A percentile compares a stretch with the other conserved stretches of the same genome.
Conservation (phyloP, 2,797 vertebrate species). For the Enteromius anoplus region DNA sequence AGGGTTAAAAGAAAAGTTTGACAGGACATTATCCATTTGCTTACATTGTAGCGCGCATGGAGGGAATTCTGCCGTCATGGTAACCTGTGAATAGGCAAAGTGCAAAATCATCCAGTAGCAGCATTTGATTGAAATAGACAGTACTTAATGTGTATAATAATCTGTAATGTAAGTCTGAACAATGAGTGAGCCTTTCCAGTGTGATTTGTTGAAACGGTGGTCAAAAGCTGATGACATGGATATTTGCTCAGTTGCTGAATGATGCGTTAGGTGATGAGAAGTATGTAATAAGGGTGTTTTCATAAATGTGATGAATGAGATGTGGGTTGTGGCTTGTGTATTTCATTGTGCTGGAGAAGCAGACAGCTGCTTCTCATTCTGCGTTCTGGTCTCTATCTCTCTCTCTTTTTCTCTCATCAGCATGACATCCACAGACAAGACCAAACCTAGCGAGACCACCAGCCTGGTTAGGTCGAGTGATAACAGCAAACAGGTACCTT, state of each 20-base stretch:
- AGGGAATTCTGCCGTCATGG: neutral
- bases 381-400: neutral
- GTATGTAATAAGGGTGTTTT: constrained; percentile 29
- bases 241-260: constrained; percentile 22
- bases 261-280: constrained; percentile 8
- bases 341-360: constrained; percentile 23
- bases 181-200: neutral
- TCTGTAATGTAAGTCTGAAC: constrained; percentile 2
- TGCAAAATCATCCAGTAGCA: neutral
- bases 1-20: neutral
- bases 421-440: constrained; percentile 45
- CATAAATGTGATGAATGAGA: constrained; percentile 34
- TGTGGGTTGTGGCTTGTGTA: constrained; percentile 46
- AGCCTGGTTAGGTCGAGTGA: constrained; percentile 46
- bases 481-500: constrained; percentile 46
- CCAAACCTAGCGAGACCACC: constrained; percentile 53
- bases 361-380: constrained; percentile 31
- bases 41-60: neutral
- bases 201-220: neutral
- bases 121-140: neutral
- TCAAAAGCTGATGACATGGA: constrained; percentile 8
- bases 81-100: neutral
- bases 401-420: constrained; percentile 3
- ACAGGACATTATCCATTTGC: neutral
- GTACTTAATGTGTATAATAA: neutral